Evolutionary conservation across 2,113 vertebrate species (phyloP), one percentile per base, ranked within the genome.

Genomic region (Callipepla californica): DNA sequence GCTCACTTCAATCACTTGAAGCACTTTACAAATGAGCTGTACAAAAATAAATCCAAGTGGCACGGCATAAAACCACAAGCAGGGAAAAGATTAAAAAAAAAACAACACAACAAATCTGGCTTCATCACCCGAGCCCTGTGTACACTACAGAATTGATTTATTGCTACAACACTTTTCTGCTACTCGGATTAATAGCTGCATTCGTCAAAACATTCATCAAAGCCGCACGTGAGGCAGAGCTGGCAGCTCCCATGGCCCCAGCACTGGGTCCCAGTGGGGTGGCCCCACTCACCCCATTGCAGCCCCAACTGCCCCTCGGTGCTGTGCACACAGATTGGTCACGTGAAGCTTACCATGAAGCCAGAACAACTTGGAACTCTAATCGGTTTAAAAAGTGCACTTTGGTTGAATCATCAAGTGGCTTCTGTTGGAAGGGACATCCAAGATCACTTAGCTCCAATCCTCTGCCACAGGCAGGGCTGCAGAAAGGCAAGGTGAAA

Each of bases 261-360:
- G 51, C 28, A 57, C 30, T 11, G 32, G 10, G 55, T 57, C 55
- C 55, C 55, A 13, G 55, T 32, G 30, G 32, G 55, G 32, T 11
- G 7, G 55, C 32, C 32, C 48, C 48, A 22, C 48, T 50, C 48
- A 50, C 48, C 48, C 48, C 8, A 20, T 20, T 20, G 20, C 48
- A 50, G 19, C 57, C 19, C 36, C 7, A 11, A 12, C 38, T 26
- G 21, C 13, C 76, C 36, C 22, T 38, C 18, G 45, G 32, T 6
- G 21, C 15, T 6, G 11, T 0, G 15, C 44, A 19, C 28, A 76
- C 23, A 67, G 53, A 65, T 0, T 0, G 3, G 6, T 34, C 23
- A 16, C 6, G 9, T 3, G 13, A 48, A 30, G 3, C 22, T 4
- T 82, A 22, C 2, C 44, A 47, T 14, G 15, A 44, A 6, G 7